phyloP scores from a whole-genome alignment of 2,888 invertebrate genomes.

The Nemoura dubitans region DNA sequence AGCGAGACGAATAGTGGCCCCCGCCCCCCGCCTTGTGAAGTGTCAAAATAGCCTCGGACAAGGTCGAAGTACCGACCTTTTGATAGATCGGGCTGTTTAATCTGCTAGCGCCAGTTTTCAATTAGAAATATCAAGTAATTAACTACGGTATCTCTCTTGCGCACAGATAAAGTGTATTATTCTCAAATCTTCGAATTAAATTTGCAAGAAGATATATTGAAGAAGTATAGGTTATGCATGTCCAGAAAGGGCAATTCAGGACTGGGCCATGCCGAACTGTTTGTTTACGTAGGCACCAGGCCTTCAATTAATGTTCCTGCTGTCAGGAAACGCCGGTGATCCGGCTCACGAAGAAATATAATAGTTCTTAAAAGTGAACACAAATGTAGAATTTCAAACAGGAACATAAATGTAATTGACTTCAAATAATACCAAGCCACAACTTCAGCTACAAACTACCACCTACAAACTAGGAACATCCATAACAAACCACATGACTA shows the following conservation, averaged over 20 bases:
- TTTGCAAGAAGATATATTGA: not conserved
- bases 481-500: no score
- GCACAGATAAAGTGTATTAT: not conserved
- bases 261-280: not conserved
- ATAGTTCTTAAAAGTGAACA: no score
- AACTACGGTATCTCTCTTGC: not conserved
- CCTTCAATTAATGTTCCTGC: not conserved
- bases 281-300: not conserved
- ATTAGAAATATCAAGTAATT: not conserved
- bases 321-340: not conserved
- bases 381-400: no score
- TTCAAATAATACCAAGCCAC: no score
- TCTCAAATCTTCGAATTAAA: not conserved
- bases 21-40: not conserved
- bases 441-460: no score
- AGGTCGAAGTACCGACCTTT: not conserved
- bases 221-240: not conserved
- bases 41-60: not conserved
- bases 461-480: no score
- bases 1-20: not conserved
- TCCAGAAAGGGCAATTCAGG: not conserved
- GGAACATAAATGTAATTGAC: no score
- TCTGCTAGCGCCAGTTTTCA: not conserved
- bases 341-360: no score
- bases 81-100: no score